A percentile compares a stretch with the other conserved stretches of the same genome.
phyloP scores from a whole-genome alignment of 2,113 vertebrate species.

The Butorides virescens region DNA sequence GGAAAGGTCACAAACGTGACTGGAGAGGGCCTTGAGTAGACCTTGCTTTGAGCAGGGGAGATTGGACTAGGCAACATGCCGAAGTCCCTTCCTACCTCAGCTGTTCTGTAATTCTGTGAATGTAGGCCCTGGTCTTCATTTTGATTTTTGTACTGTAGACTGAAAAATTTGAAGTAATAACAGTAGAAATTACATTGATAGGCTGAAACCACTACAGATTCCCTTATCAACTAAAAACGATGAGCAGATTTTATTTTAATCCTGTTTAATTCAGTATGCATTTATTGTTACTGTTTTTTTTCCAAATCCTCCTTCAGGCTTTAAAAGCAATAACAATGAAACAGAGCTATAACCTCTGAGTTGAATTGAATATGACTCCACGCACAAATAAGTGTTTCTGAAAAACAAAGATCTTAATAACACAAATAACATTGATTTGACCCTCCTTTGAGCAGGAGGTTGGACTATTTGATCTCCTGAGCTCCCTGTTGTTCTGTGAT shows the following conservation, averaged over 20 bases:
- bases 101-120: not conserved
- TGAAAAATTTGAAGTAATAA: not conserved
- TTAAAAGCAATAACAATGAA: conserved; percentile 23
- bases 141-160: not conserved
- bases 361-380: not conserved
- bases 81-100: not conserved
- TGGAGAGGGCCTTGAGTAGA: not conserved
- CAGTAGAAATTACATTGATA: not conserved
- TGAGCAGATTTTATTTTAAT: conserved; percentile 57
- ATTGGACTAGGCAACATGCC: not conserved
- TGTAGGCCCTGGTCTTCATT: not conserved
- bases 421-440: not conserved
- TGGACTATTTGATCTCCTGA: not conserved
- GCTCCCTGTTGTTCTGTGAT: not conserved
- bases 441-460: not conserved
- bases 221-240: not conserved
- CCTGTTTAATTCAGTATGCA: not conserved
- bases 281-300: not conserved
- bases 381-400: not conserved
- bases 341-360: not conserved
- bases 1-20: not conserved
- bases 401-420: not conserved
- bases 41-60: not conserved
- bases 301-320: conserved; percentile 35
- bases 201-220: not conserved